Evolutionary conservation across 1,140 invertebrate species (phyloP), one percentile per base, ranked within the genome.

Genomic region (Temnothorax nylanderi): DNA sequence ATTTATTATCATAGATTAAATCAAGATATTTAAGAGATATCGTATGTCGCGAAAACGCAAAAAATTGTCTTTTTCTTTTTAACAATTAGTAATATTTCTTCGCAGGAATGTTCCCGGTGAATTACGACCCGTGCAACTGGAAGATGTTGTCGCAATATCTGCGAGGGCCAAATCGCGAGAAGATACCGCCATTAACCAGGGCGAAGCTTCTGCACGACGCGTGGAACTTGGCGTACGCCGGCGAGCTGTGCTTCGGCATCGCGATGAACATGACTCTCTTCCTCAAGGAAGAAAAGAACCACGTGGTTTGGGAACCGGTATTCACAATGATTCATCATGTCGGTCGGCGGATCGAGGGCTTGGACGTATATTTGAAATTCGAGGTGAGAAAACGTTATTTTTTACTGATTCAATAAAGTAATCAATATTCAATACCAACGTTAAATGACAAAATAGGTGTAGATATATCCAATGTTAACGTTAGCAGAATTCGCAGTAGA

Each of bases 111-210:
- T 98, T 97, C 92, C 96, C 97, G 7, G 98, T 98, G 0, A 98
- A 98, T 91, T 98, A 98, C 92, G 98, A 98, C 88, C 86, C 93
- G 7, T 92, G 96, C n/a, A 98, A 98, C 92, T 98, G 98, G 98
- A 96, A 97, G 86, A 96, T 98, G 87, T 92, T 98, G 2, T 96
- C 96, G 0, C 91, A 96, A 1, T 98, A 96, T 91, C 93, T 98
- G 3, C 96, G 96, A 95, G 95, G 62, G 89, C 96, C 67, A 90
- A 95, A 71, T 86, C 96, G 92, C 92, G 96, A 76, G 1, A 93
- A 90, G 4, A 97, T 98, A 81, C 97, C 97, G 0, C 96, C 96
- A 7, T 95, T 97, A 76, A 97, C 97, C 0, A 95, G 97, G 78
- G 97, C 97, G 0, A 98, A 98, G 93, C 93, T 98, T 0, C 93